phyloP scores from a whole-genome alignment of 2,797 vertebrate species.

The Mormyrus proboscirostris region DNA sequence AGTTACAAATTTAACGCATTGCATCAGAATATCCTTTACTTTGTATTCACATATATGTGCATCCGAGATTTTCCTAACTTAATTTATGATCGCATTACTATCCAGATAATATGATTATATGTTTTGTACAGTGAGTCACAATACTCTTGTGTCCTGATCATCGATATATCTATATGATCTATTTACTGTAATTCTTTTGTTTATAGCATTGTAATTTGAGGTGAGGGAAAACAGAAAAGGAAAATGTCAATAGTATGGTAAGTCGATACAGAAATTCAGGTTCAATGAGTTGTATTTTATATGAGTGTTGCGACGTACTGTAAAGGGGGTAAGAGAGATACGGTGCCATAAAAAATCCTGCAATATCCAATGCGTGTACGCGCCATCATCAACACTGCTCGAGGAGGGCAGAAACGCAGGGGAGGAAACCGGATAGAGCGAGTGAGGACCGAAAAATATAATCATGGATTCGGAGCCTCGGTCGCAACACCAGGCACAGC shows the following conservation, averaged over 20 bases:
- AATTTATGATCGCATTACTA: neutral
- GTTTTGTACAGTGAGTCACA: neutral
- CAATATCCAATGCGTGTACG: slow-evolving; percentile 30
- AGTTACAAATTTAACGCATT: slow-evolving; percentile 1
- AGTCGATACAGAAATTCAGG: slow-evolving; percentile 1
- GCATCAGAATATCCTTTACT: neutral
- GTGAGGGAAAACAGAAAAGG: neutral
- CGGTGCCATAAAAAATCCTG: slow-evolving; percentile 11
- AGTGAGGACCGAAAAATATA: slow-evolving; percentile 9
- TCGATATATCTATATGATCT: neutral
- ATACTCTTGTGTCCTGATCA: neutral
- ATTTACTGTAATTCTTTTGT: neutral
- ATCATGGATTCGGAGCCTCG: slow-evolving; percentile 27
- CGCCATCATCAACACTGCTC: slow-evolving; percentile 35
- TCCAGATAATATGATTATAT: neutral
- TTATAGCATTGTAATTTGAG: neutral
- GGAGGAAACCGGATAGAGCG: slow-evolving; percentile 4
- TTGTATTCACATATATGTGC: neutral
- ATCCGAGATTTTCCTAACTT: neutral
- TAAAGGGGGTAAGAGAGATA: neutral
- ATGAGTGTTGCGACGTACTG: slow-evolving; percentile 6
- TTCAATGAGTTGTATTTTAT: neutral
- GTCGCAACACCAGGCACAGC: slow-evolving; percentile 17
- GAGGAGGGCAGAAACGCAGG: slow-evolving; percentile 22
- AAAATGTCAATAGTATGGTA: neutral